Evolutionary conservation across 1,140 invertebrate species (phyloP).

Genomic region (Drosophila paulistorum): DNA sequence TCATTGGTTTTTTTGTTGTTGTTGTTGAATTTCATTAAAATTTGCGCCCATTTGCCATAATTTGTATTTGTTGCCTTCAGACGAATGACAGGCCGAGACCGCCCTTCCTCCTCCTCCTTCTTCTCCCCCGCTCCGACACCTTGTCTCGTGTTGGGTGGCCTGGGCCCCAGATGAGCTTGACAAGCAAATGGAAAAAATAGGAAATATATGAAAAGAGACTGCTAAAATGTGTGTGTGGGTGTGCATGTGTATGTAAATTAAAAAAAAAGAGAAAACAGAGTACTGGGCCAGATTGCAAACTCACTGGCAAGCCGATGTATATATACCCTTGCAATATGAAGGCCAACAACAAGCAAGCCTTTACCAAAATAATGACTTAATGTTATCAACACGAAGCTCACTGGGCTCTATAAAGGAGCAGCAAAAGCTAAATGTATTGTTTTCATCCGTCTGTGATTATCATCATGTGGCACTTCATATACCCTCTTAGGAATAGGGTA

Average conservation of each 20-base stretch:
- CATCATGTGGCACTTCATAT: not conserved
- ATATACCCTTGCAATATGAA: not conserved
- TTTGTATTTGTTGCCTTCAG: slow-evolving; percentile 61
- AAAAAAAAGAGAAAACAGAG: not conserved
- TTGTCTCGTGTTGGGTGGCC: not conserved
- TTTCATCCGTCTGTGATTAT: no score
- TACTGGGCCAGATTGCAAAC: not conserved
- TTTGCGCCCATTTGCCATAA: slow-evolving; percentile 80
- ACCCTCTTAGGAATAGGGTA: not conserved
- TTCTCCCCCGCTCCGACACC: not conserved
- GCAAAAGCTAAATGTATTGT: no score
- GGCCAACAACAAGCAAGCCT: no score
- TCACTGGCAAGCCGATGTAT: not conserved
- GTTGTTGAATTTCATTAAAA: slow-evolving; percentile 79
- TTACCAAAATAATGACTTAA: no score
- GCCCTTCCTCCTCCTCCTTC: not conserved
- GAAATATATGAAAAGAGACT: slow-evolving; percentile 27
- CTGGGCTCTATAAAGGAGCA: no score
- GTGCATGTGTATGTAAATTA: slow-evolving; percentile 8
- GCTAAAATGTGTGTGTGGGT: slow-evolving; percentile 5
- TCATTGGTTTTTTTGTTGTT: slow-evolving; percentile 48
- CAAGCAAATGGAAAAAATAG: slow-evolving; percentile 65
- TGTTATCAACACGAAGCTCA: no score
- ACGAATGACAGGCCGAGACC: slow-evolving; percentile 54
- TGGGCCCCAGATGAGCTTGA: slow-evolving; percentile 71